Base-by-base conservation (phyloP, 2,113 vertebrate genomes). In the Vimba vimba region DNA sequence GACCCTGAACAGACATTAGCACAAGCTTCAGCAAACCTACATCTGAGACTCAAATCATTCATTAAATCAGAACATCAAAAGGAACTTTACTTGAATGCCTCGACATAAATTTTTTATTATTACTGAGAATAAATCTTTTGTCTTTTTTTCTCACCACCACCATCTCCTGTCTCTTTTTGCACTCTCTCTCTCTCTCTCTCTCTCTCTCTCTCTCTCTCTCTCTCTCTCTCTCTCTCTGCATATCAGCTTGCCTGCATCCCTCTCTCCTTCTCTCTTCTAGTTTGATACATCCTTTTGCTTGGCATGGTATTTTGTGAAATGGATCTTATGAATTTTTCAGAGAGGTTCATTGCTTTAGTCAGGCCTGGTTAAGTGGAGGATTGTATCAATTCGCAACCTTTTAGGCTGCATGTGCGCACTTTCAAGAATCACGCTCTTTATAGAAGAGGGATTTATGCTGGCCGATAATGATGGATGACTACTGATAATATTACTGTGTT, bases 41-140 rank as follows among this genome's bases (percentile, higher is more conserved):
- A 94, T 93, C 92, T 95, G 93, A 91, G 85, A 87, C 94, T 95
- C 95, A 97, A 96, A 96, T 95, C 95, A 97, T 97, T 99, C 97
- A 98, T 99, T 99, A 99, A 99, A 99, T 98, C 98, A 98, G 96
- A 97, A 99, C 98, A 99, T 94, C 97, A 96, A 99, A 99, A 98
- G 96, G 95, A 98, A 98, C 97, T 98, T 99, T 98, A 98, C 96
- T 97, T 97, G 96, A 98, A 99, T 96, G 97, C 96, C 91, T 94
- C 92, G 83, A 83, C 95, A 97, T 97, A 89, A 97, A 99, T 99
- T 97, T 98, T 99, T 99, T 93, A 99, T 97, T 90, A 94, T 89
- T 93, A 92, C 89, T 96, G 96, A 97, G 96, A 97, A 98, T 96
- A 98, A 98, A 97, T 98, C 97, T 97, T 96, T 99, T 97, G 96